Conservation (phyloP, 23 tunicate genomes). For the Trididemnum miniatum region DNA sequence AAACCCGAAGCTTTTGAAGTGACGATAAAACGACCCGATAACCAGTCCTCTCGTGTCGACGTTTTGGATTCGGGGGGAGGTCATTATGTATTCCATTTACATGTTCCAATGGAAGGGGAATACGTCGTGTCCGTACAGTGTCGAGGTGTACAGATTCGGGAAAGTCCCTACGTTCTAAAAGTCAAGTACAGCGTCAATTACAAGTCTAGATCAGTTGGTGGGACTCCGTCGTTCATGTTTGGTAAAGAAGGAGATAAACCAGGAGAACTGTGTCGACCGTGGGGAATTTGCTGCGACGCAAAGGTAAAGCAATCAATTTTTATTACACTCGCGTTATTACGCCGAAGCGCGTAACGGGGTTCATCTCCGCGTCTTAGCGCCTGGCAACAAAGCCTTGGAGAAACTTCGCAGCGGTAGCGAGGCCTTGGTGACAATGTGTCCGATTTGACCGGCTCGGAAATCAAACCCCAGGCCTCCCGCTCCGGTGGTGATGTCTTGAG, state of each 20-base stretch:
- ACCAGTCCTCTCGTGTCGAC: constrained; percentile 9
- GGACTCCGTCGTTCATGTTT: constrained; percentile 34
- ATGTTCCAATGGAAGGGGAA: constrained; percentile 36
- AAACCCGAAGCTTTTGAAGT: constrained; percentile 49
- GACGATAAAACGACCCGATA: constrained; percentile 32
- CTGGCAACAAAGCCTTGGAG: too few species aligned
- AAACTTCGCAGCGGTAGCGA: too few species aligned
- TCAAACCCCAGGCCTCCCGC: too few species aligned
- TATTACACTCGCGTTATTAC: too few species aligned
- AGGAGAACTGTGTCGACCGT: constrained; percentile 88
- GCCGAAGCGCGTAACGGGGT: too few species aligned
- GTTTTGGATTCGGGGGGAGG: constrained; percentile 47
- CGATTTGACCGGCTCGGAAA: too few species aligned
- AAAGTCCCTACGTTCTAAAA: constrained; percentile 48
- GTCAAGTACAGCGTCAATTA: constrained; percentile 55
- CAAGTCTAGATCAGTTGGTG: neutral
- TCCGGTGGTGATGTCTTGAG: too few species aligned
- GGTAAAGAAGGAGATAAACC: constrained; percentile 79
- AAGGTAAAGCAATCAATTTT: too few species aligned
- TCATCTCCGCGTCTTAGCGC: too few species aligned
- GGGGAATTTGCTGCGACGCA: constrained; percentile 81
- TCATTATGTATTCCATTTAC: constrained; percentile 26
- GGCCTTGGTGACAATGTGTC: too few species aligned
- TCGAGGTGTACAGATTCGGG: constrained; percentile 42
- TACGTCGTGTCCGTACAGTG: constrained; percentile 38